Base-by-base conservation (phyloP, 2,113 vertebrate species). In the Cavia aperea region DNA sequence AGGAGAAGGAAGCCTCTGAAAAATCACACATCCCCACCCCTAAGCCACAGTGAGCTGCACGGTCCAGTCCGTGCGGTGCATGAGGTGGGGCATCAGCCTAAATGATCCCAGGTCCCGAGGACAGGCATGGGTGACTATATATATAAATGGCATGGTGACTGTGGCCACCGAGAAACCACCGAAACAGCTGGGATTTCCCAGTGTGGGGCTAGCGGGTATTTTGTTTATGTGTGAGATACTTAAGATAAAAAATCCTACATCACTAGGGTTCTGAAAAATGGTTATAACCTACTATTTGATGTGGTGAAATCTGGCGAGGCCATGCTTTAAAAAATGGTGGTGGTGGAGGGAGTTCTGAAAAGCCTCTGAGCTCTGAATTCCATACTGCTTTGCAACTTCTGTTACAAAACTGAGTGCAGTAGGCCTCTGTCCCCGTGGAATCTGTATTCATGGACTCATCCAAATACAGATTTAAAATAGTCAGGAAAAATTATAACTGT, bases 351-450 rank as follows among this genome's bases (percentile, higher is more conserved):
- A 65, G 9, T 82, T 91, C 46, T 58, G 72, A 93, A 63, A 90
- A 56, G 33, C 36, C 91, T 5, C 24, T 15, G 24, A 51, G 4
- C 31, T 54, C 7, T 11, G 70, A 87, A 51, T 81, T 77, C 13
- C 77, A n/a, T 8, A 62, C 39, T 94, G 16, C 21, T 94, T 92
- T 92, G 70, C 24, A 91, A 62, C 18, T 86, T 88, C 10, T 39
- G 0, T 62, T 60, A 93, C 9, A 63, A 15, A 90, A 24, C 33
- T 68, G 43, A 89, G 12, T 73, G 11, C 36, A 14, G 24, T 79
- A 5, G 1, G 15, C 7, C 7, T 89, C 18, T 54, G 24, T 4
- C 9, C 65, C 49, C 26, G 16, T 4, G 4, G 2, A 3, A 2
- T 58, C 12, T 46, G 14, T 31, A 29, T 31, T 14, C 46, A 66